Conservation (phyloP, 2,888 invertebrate genomes). For the Cheilosia scutellata region DNA sequence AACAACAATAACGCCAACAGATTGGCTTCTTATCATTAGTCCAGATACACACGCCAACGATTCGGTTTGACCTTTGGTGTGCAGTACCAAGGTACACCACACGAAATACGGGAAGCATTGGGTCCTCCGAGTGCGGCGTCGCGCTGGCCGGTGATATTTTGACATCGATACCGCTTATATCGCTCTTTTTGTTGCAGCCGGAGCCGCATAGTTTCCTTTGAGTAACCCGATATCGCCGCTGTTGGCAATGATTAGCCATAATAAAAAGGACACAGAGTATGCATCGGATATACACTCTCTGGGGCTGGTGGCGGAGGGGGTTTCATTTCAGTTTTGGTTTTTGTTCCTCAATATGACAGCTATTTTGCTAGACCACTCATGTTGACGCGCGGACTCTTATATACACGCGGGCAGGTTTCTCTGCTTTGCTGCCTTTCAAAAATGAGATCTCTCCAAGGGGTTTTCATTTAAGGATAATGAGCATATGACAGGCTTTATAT, state of each 20-base stretch:
- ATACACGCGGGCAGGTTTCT: constrained; percentile 12
- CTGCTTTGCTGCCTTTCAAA: constrained; percentile 31
- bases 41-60: constrained; percentile 25
- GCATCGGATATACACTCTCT: constrained; percentile 16
- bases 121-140: constrained; percentile 11
- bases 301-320: constrained; percentile 1
- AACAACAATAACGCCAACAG: not conserved
- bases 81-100: constrained; percentile 5
- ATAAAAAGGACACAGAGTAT: constrained; percentile 70
- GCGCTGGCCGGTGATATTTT: constrained; percentile 46
- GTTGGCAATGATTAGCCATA: constrained; percentile 72
- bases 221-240: constrained; percentile 73
- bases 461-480: constrained; percentile 74
- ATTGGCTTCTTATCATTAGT: constrained; percentile 26
- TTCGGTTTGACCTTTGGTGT: constrained; percentile 62
- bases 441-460: constrained; percentile 56
- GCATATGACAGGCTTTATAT: constrained; percentile 80
- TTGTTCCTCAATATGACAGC: constrained; percentile 60
- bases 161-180: constrained; percentile 73
- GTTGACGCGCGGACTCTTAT: constrained; percentile 45
- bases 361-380: constrained; percentile 48
- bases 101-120: constrained; percentile 10
- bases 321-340: constrained; percentile 33
- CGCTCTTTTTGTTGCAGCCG: constrained; percentile 72
- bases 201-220: constrained; percentile 70